A percentile compares a stretch with the other conserved stretches of the same genome.
Conservation (phyloP, 2,888 invertebrate species). For the Spatulosminthurus flaviceps region DNA sequence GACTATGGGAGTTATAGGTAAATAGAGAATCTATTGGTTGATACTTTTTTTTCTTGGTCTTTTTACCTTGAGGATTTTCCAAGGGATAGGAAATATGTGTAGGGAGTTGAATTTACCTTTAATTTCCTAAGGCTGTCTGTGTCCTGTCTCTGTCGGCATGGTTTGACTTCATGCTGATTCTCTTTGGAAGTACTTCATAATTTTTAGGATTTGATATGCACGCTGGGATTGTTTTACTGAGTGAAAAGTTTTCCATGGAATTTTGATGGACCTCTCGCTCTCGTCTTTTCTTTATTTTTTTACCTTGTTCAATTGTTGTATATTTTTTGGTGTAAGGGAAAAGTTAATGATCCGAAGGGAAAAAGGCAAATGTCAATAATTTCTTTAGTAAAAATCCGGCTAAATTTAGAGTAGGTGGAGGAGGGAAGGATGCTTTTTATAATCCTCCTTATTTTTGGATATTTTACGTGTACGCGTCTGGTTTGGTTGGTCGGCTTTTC, state of each 20-base stretch:
- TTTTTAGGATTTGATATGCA: constrained; percentile 28
- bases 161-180: constrained; percentile 30
- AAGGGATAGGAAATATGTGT: neutral
- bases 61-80: neutral
- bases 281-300: no score
- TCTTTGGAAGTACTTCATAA: constrained; percentile 27
- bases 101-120: neutral
- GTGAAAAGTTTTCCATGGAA: constrained; percentile 21
- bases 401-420: constrained; percentile 11
- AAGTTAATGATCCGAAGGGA: constrained; percentile 20
- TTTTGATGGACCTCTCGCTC: constrained; percentile 22
- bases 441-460: neutral
- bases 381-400: neutral
- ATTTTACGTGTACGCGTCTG: neutral
- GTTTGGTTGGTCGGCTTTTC: no score
- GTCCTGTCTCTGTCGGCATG: constrained; percentile 19
- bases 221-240: constrained; percentile 28
- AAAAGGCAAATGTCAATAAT: constrained; percentile 28
- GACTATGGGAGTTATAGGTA: neutral
- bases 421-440: neutral
- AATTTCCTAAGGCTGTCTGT: neutral
- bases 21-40: neutral
- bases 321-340: neutral
- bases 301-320: neutral
- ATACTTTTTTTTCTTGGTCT: no score